Conservation (phyloP, 2,888 invertebrate species). For the Cyclophora albipunctata region DNA sequence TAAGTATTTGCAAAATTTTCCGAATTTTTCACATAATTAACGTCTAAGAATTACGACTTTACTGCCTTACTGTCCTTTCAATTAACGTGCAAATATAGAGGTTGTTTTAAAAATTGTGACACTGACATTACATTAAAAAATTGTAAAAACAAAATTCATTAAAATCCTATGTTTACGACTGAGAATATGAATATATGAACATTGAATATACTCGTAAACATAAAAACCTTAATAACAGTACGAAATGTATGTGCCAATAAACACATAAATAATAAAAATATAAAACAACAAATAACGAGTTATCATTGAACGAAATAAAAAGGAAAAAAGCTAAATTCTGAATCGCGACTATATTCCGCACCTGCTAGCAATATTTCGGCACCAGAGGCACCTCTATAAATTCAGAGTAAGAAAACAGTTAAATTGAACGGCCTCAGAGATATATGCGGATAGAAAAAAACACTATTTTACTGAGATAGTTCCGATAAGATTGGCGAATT, state of each 20-base stretch:
- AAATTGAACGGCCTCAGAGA: slow-evolving; percentile 59
- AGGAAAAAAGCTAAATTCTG: slow-evolving; percentile 23
- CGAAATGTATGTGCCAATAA: no score
- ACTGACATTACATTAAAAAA: no score
- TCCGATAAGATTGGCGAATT: slow-evolving; percentile 21
- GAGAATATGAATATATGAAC: no score
- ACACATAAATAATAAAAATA: not conserved
- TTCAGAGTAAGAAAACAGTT: slow-evolving; percentile 64
- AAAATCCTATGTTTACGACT: no score
- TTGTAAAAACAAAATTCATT: no score
- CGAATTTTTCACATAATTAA: not conserved
- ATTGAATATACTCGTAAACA: no score
- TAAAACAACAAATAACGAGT: slow-evolving; percentile 12
- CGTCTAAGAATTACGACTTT: not conserved
- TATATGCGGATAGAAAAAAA: slow-evolving; percentile 59
- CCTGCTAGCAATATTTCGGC: slow-evolving; percentile 36
- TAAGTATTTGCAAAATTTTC: no score
- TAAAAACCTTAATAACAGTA: no score
- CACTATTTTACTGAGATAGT: slow-evolving; percentile 34
- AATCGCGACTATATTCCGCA: slow-evolving; percentile 24
- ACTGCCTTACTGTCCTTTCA: no score
- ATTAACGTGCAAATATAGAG: no score
- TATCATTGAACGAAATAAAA: slow-evolving; percentile 17
- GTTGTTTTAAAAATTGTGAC: no score
- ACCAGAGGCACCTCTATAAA: slow-evolving; percentile 45